Evolutionary conservation across 2,797 vertebrate species (phyloP), one percentile per base, ranked within the genome.

Genomic region (Silurus aristotelis): DNA sequence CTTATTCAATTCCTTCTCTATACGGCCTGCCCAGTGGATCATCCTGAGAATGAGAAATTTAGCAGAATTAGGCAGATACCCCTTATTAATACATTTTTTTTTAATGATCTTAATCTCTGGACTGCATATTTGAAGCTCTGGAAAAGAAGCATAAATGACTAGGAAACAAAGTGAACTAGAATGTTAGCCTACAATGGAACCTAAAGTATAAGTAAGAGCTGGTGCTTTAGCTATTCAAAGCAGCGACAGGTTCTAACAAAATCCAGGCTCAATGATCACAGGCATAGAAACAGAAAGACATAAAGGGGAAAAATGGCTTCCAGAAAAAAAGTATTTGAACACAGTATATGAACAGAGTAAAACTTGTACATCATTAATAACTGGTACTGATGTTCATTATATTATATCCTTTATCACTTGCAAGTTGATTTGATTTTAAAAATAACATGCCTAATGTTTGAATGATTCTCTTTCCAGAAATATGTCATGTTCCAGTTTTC

Each of bases 11-110:
- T 99, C 98, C 91, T 98, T 97, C 91, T 99, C 98, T 84, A 99
- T 96, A 89, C 98, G 97, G 84, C 96, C 96, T 25, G 98, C 97
- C 98, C 98, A 99, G 93, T 99, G 97, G 90, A 97, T 98, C 98
- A 99, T 97, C 91, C 98, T 99, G 66, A 48, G 15, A 68, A 17
- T 66, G 43, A 72, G 73, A 78, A 20, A 79, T 12, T 78, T 43
- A 43, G 60, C 19, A 78, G 1, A 52, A 52, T 52, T 52, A 52
- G 48, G 48, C 48, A 52, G 8, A 52, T 38, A 38, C 38, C 2
- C 38, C 38, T 38, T 38, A 38, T 38, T 38, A 38, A 38, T 38
- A 38, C 38, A 38, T 38, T 38, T 38, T 38, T 2, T 38, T 38
- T 38, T 3, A 38, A 38, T 38, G 3, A 38, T 38, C 38, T 38